Conservation (phyloP, 2,113 vertebrate genomes). For the Xiphophorus maculatus region DNA sequence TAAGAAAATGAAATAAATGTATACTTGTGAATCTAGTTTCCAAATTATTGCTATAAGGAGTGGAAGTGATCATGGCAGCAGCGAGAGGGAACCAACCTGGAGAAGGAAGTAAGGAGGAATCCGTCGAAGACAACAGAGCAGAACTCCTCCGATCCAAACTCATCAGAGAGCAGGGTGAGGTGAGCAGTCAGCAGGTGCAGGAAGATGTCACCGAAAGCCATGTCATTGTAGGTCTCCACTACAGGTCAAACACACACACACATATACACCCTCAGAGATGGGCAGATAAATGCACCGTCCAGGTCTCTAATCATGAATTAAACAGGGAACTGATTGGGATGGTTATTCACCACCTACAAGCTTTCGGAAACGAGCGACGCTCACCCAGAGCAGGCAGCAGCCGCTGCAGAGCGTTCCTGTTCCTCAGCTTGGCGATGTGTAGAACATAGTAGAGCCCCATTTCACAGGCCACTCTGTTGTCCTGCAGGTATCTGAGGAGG, state of each 20-base stretch:
- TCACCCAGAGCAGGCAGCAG: conserved; percentile 90
- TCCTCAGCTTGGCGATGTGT: conserved; percentile 93
- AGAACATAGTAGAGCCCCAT: conserved; percentile 95
- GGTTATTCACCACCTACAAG: neutral
- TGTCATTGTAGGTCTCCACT: conserved; percentile 94
- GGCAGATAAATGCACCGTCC: neutral
- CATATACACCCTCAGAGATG: neutral
- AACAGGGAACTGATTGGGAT: neutral
- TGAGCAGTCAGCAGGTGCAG: conserved; percentile 94
- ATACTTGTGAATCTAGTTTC: too few species aligned
- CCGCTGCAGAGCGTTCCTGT: conserved; percentile 93
- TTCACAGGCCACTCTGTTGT: conserved; percentile 95
- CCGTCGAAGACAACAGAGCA: conserved; percentile 90
- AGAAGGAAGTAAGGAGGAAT: conserved; percentile 90
- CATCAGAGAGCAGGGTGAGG: conserved; percentile 91
- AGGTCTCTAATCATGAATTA: neutral
- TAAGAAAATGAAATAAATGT: too few species aligned
- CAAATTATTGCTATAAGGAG: too few species aligned
- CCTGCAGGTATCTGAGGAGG: conserved; percentile 87
- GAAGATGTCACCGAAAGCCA: conserved; percentile 95
- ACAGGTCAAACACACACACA: neutral
- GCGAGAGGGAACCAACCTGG: conserved; percentile 81
- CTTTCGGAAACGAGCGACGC: conserved; percentile 16
- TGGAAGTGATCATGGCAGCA: too few species aligned
- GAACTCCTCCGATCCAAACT: conserved; percentile 93